A percentile compares a stretch with the other conserved stretches of the same genome.
phyloP scores from a whole-genome alignment of 1,140 invertebrate species.

The Diploscapter pachys region DNA sequence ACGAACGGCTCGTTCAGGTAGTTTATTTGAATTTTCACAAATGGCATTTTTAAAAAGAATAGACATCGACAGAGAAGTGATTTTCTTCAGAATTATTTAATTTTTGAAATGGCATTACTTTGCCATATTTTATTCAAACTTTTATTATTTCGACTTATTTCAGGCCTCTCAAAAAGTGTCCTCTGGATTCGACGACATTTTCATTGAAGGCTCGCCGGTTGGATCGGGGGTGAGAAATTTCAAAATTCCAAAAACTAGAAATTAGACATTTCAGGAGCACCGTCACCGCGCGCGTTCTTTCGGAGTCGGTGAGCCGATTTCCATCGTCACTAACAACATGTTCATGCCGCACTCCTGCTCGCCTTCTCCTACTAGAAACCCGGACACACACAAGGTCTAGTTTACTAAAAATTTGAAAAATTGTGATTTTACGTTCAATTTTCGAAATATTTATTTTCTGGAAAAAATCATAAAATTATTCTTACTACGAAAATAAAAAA shows the following conservation, averaged over 20 bases:
- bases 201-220: background rate
- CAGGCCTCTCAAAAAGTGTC: constrained; percentile 32
- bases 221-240: constrained; percentile 5
- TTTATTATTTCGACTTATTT: too few species aligned
- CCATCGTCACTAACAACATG: constrained; percentile 20
- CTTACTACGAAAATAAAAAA: background rate
- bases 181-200: constrained; percentile 32
- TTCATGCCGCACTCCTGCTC: constrained; percentile 33
- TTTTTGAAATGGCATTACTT: too few species aligned
- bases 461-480: background rate
- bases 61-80: too few species aligned
- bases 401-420: background rate
- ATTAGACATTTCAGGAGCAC: background rate
- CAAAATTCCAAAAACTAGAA: background rate
- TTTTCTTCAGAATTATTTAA: too few species aligned
- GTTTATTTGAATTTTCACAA: too few species aligned
- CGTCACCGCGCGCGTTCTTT: constrained; percentile 1
- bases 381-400: constrained; percentile 22
- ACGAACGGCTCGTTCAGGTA: constrained; percentile 24
- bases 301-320: constrained; percentile 26
- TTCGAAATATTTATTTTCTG: background rate
- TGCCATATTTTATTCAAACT: too few species aligned
- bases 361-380: constrained; percentile 31
- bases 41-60: too few species aligned
- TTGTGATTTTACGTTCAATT: background rate